phyloP scores from a whole-genome alignment of 2,797 vertebrate species.

The Poeciliopsis paucimaculata region DNA sequence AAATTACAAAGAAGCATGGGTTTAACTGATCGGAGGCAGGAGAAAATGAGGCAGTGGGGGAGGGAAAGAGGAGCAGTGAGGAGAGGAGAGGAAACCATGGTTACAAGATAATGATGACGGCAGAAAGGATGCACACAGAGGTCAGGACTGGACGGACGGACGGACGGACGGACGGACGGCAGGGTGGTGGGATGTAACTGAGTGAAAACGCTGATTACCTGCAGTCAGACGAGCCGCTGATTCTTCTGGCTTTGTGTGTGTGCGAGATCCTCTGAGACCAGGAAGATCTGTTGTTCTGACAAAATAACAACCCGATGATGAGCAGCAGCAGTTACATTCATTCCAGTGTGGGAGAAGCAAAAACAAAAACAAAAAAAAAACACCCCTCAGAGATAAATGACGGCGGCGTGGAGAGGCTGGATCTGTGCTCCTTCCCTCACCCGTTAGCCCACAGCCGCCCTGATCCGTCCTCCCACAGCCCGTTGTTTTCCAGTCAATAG shows the following conservation, averaged over 20 bases:
- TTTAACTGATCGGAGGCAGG: conserved; percentile 53
- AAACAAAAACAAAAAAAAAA: conserved; percentile 52
- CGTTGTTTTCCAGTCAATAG: conserved; percentile 80
- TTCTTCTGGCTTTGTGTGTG: conserved; percentile 29
- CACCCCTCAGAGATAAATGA: no score
- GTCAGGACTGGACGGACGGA: conserved; percentile 10
- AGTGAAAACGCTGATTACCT: conserved; percentile 70
- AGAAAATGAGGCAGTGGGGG: conserved; percentile 54
- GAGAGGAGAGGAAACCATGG: conserved; percentile 62
- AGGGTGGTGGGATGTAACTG: background rate
- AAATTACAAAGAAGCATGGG: conserved; percentile 60
- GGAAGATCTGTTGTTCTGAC: conserved; percentile 54
- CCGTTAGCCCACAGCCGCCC: conserved; percentile 60
- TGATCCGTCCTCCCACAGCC: conserved; percentile 67
- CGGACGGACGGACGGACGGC: background rate
- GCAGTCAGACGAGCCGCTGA: conserved; percentile 50
- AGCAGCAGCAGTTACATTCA: conserved; percentile 59
- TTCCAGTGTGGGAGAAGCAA: conserved; percentile 55
- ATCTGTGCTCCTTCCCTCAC: conserved; percentile 52
- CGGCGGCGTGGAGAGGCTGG: conserved; percentile 28
- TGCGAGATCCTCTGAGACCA: conserved; percentile 58
- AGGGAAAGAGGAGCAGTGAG: conserved; percentile 48
- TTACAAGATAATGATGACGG: conserved; percentile 60
- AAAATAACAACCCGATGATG: conserved; percentile 49
- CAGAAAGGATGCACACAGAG: conserved; percentile 35